Conservation (phyloP, 2,888 invertebrate species). For the Leptopilina drosophilae region DNA sequence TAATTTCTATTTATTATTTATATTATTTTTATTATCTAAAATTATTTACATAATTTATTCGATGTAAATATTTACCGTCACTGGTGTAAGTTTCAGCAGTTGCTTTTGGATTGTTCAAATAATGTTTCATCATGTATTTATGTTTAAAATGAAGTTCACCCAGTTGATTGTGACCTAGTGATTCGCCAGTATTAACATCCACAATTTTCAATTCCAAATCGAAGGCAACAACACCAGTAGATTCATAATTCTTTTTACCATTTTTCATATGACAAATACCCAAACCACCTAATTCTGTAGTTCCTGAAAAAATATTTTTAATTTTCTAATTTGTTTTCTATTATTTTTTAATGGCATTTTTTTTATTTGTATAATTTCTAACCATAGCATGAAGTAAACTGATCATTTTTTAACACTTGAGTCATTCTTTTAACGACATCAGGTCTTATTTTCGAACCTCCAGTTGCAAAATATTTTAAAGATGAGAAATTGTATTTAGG, state of each 20-base stretch:
- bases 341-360: too few species aligned
- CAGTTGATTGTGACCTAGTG: conserved; percentile 54
- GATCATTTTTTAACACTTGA: conserved; percentile 53
- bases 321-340: too few species aligned
- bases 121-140: conserved; percentile 50
- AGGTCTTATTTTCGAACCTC: conserved; percentile 61
- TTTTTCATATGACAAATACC: conserved; percentile 27
- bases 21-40: background rate
- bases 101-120: conserved; percentile 52
- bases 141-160: conserved; percentile 53
- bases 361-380: background rate
- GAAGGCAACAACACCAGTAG: conserved; percentile 56
- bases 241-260: conserved; percentile 45
- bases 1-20: background rate
- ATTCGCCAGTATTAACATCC: conserved; percentile 45
- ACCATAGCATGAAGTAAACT: conserved; percentile 61
- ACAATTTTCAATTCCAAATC: conserved; percentile 58
- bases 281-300: conserved; percentile 43
- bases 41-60: background rate
- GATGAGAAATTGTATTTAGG: conserved; percentile 59
- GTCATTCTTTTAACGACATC: conserved; percentile 55
- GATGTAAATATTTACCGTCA: background rate
- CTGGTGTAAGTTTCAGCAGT: background rate
- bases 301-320: conserved; percentile 26
- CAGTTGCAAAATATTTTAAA: conserved; percentile 56